phyloP scores from a whole-genome alignment of 2,113 vertebrate species.

The Sylvietta virens region DNA sequence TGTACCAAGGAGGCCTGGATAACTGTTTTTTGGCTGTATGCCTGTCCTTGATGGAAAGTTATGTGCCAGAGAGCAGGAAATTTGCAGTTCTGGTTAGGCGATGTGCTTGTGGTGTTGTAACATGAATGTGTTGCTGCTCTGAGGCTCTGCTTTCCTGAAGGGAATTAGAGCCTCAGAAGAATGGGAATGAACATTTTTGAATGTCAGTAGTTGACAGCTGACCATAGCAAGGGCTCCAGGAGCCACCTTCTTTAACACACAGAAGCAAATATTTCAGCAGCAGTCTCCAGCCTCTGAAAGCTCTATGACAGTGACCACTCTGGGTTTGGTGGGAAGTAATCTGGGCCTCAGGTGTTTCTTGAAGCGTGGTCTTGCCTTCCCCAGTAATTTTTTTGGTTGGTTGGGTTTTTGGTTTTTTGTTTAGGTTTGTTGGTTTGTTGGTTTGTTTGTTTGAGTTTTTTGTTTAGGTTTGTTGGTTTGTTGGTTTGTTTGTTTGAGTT shows the following conservation, averaged over 20 bases:
- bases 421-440: too few species aligned
- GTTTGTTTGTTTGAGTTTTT: too few species aligned
- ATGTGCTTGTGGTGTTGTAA: neutral
- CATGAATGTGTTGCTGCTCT: neutral
- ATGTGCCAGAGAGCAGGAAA: neutral
- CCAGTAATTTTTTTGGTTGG: neutral
- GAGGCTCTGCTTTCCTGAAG: neutral
- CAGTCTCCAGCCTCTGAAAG: neutral
- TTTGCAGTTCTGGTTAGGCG: neutral
- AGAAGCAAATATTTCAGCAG: neutral
- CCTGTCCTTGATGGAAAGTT: neutral
- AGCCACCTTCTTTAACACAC: neutral
- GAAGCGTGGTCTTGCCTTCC: neutral
- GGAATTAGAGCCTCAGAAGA: neutral
- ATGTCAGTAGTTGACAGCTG: neutral
- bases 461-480: too few species aligned
- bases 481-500: neutral
- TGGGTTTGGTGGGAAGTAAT: neutral
- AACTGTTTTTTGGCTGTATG: neutral
- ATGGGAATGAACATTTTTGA: neutral
- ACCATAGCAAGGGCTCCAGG: neutral
- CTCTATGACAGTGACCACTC: neutral
- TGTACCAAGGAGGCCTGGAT: neutral
- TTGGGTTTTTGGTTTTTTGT: too few species aligned
- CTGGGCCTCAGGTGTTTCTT: neutral